These are phyloP conservation scores for Tinea pellionella DNA, from an alignment of 2,888 invertebrate species.

Conservation along the genomic window DNA sequence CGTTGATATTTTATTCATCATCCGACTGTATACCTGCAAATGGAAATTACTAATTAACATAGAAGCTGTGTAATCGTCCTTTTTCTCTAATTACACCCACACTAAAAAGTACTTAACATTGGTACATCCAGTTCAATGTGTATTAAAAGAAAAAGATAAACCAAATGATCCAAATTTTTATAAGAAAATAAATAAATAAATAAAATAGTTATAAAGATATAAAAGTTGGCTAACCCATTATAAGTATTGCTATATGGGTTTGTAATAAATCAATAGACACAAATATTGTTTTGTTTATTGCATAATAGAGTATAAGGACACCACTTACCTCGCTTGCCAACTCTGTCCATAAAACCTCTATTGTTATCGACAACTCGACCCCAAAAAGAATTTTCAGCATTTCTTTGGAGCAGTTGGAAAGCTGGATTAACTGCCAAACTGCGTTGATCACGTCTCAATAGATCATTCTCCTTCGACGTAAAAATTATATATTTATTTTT, in stretches of 20 bases:
- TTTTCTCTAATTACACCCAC: constrained; percentile 1
- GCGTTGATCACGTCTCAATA: constrained; percentile 25
- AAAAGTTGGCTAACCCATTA: background rate
- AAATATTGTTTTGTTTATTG: background rate
- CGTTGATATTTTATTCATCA: constrained; percentile 2
- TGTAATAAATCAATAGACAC: background rate
- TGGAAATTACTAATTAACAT: background rate
- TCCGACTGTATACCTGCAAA: background rate
- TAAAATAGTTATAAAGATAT: too few relatives aligned
- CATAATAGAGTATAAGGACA: background rate
- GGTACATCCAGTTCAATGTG: background rate
- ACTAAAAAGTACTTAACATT: background rate
- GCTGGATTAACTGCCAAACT: constrained; percentile 50
- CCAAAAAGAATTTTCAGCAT: constrained; percentile 37
- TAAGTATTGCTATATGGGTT: background rate
- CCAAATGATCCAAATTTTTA: too few relatives aligned
- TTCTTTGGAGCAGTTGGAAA: constrained; percentile 41
- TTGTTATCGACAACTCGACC: constrained; percentile 37
- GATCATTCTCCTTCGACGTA: background rate
- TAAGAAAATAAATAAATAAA: too few relatives aligned
- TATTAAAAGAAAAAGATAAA: background rate
- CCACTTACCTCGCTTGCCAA: constrained; percentile 56
- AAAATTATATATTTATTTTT: background rate
- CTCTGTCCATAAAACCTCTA: constrained; percentile 40
- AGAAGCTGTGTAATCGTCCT: background rate